Percentiles rank a stretch among this genome's conserved stretches.
Evolutionary conservation across 1,140 invertebrate species (phyloP).

Genomic region (Leptinotarsa lineolata): DNA sequence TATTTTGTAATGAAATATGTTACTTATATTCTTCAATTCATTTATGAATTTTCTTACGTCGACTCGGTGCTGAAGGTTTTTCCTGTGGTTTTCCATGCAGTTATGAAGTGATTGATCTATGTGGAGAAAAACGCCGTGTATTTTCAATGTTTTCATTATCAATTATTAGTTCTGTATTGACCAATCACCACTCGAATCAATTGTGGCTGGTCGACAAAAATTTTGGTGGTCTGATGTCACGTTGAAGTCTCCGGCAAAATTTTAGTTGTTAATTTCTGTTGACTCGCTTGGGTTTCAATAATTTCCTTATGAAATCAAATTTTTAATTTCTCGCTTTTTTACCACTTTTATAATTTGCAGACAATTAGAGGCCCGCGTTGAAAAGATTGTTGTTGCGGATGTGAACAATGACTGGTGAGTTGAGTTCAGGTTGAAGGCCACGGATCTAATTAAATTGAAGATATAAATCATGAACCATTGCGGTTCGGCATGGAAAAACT

Average conservation of each 20-base stretch:
- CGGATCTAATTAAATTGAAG: conserved; percentile 31
- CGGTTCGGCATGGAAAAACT: background rate
- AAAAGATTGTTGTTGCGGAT: conserved; percentile 29
- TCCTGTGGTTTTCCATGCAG: too few species aligned
- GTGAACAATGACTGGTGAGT: conserved; percentile 36
- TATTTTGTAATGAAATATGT: too few species aligned
- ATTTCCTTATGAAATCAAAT: background rate
- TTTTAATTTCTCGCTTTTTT: background rate
- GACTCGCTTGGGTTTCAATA: background rate
- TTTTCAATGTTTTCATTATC: too few species aligned
- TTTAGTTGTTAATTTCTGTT: too few species aligned
- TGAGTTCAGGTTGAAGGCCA: conserved; percentile 40
- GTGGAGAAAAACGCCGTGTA: too few species aligned
- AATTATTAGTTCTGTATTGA: too few species aligned
- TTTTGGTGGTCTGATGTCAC: background rate
- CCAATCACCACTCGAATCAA: too few species aligned
- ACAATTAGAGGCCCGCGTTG: background rate
- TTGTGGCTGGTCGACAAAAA: too few species aligned
- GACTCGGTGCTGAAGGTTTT: too few species aligned
- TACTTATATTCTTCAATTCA: too few species aligned
- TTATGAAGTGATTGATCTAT: too few species aligned
- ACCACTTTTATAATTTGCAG: background rate
- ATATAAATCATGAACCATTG: conserved; percentile 26
- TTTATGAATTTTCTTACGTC: too few species aligned
- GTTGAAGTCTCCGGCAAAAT: background rate